These are phyloP conservation scores for Microtus ochrogaster DNA, from an alignment of 2,113 vertebrate genomes.

Conservation along the genomic window DNA sequence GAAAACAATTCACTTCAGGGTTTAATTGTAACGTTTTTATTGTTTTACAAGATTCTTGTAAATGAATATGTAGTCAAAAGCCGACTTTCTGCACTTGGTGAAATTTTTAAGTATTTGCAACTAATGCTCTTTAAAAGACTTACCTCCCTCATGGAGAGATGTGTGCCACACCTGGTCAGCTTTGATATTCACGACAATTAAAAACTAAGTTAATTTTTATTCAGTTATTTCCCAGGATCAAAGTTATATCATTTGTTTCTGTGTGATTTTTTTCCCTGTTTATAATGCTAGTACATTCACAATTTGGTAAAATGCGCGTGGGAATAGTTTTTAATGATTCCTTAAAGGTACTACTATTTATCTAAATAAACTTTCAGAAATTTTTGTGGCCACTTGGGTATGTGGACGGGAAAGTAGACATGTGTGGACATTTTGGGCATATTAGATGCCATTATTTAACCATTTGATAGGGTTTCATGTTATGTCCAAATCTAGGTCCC, in stretches of 20 bases:
- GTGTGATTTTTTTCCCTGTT: conserved; percentile 74
- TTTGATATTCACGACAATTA: conserved; percentile 46
- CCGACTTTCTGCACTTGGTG: conserved; percentile 38
- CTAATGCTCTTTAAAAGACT: conserved; percentile 11
- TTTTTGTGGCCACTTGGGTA: conserved; percentile 56
- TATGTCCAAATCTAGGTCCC: no score
- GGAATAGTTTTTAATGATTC: conserved; percentile 79
- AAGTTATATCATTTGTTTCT: conserved; percentile 74
- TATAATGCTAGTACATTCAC: conserved; percentile 73
- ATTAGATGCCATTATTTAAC: conserved; percentile 69
- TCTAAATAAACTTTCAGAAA: conserved; percentile 71
- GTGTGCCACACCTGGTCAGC: background rate
- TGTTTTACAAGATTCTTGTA: conserved; percentile 67
- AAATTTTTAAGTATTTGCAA: conserved; percentile 33
- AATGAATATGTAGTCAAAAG: conserved; percentile 71
- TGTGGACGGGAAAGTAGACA: conserved; percentile 65
- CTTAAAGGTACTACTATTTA: conserved; percentile 73
- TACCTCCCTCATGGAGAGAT: background rate
- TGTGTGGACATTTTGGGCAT: conserved; percentile 57
- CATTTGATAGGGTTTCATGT: conserved; percentile 15
- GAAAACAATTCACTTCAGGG: conserved; percentile 19
- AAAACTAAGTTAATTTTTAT: background rate
- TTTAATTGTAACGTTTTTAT: conserved; percentile 63
- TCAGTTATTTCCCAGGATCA: conserved; percentile 50
- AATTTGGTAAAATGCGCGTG: conserved; percentile 80